Conservation (phyloP, 2,888 invertebrate genomes). For the Meliscaeva auricollis region DNA sequence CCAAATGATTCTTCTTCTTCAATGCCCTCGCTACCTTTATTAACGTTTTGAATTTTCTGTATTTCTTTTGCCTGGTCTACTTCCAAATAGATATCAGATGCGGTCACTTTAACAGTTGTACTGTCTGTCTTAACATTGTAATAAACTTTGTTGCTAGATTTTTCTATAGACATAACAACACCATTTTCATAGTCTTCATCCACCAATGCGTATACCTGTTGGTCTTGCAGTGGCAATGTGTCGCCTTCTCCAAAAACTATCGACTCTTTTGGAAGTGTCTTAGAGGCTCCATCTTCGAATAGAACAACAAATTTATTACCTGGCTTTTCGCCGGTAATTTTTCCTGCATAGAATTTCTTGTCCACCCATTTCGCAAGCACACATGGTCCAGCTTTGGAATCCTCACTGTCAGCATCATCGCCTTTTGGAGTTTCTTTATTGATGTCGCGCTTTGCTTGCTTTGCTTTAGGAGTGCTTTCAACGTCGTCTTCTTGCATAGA, state of each 20-base stretch:
- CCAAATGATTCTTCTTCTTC: conserved; percentile 61
- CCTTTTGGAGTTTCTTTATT: conserved; percentile 57
- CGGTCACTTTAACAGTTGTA: conserved; percentile 85
- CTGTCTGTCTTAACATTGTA: conserved; percentile 80
- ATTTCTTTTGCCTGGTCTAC: conserved; percentile 86
- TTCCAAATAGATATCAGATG: conserved; percentile 85
- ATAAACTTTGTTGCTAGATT: conserved; percentile 81
- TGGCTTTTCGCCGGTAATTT: conserved; percentile 86
- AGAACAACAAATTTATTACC: conserved; percentile 87
- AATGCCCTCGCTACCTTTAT: conserved; percentile 49
- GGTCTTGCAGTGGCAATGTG: conserved; percentile 85
- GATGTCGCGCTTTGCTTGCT: conserved; percentile 64
- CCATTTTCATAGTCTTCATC: conserved; percentile 86
- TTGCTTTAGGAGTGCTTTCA: conserved; percentile 72
- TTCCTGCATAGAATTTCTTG: conserved; percentile 88
- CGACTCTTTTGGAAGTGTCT: conserved; percentile 86
- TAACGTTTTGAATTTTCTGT: conserved; percentile 81
- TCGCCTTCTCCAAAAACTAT: conserved; percentile 86
- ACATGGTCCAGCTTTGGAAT: conserved; percentile 78
- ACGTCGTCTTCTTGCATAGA: conserved; percentile 72
- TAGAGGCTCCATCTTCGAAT: conserved; percentile 87
- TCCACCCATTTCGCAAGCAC: conserved; percentile 89
- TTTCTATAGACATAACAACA: conserved; percentile 84
- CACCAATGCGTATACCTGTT: conserved; percentile 86
- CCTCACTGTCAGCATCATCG: conserved; percentile 55